Conservation (phyloP, 2,797 vertebrate species). For the Coranthus polyacanthus region DNA sequence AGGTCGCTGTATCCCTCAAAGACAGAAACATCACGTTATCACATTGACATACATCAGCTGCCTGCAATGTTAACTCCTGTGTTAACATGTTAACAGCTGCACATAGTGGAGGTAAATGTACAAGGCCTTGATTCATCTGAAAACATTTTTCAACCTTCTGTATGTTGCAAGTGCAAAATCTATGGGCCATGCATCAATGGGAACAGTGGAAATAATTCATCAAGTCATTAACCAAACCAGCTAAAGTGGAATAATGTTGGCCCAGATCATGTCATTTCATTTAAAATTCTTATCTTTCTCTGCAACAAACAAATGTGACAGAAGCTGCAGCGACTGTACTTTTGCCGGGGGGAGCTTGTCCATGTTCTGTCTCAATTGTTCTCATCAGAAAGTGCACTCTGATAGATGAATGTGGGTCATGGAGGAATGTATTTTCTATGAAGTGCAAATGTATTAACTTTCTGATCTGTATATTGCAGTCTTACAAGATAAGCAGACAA, state of each 20-base stretch:
- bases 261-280: conserved; percentile 15
- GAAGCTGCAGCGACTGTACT: neutral
- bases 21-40: conserved; percentile 52
- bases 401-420: conserved; percentile 25
- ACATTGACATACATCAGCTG: conserved; percentile 47
- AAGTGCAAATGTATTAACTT: conserved; percentile 57
- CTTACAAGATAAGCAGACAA: conserved; percentile 1
- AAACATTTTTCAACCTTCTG: neutral
- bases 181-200: neutral
- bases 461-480: conserved; percentile 6
- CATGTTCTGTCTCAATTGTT: conserved; percentile 24
- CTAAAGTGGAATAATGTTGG: conserved; percentile 39
- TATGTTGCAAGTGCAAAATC: neutral
- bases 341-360: neutral
- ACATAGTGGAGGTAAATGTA: conserved; percentile 9
- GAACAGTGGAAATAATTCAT: conserved; percentile 1
- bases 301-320: conserved; percentile 22
- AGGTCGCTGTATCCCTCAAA: conserved; percentile 51
- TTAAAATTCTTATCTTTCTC: conserved; percentile 14
- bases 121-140: neutral
- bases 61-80: conserved; percentile 31
- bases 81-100: neutral
- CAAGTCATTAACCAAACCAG: conserved; percentile 11
- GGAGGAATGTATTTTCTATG: conserved; percentile 71
- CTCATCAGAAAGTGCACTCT: conserved; percentile 25